phyloP scores from a whole-genome alignment of 1,140 invertebrate genomes.

The Cotesia chilonis region DNA sequence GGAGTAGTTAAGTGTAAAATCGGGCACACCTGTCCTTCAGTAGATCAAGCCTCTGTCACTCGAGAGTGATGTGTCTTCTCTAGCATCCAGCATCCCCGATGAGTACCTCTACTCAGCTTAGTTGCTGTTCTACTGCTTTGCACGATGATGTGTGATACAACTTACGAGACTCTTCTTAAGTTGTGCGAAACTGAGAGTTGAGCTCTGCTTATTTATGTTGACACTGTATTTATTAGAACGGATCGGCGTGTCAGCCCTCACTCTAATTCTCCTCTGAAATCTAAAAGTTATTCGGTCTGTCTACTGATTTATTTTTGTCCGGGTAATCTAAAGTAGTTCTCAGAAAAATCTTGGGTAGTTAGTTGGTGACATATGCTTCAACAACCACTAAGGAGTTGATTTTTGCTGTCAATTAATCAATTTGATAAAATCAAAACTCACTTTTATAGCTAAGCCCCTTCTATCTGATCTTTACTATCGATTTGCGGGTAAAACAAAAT shows the following conservation, averaged over 20 bases:
- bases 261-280: slow-evolving; percentile 20
- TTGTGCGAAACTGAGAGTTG: slow-evolving; percentile 29
- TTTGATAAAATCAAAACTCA: no score
- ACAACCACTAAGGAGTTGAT: no score
- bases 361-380: background rate
- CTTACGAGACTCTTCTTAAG: no score
- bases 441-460: no score
- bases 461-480: background rate
- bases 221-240: slow-evolving; percentile 67
- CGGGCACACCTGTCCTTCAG: slow-evolving; percentile 60
- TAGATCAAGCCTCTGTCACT: slow-evolving; percentile 63
- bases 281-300: slow-evolving; percentile 45
- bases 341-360: slow-evolving; percentile 14
- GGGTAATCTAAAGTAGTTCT: slow-evolving; percentile 1
- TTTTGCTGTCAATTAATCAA: no score
- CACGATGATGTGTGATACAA: slow-evolving; percentile 11
- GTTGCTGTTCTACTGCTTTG: slow-evolving; percentile 1
- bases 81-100: slow-evolving; percentile 34
- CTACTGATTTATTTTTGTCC: slow-evolving; percentile 40
- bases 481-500: background rate
- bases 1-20: slow-evolving; percentile 37
- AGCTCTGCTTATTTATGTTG: slow-evolving; percentile 63
- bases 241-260: slow-evolving; percentile 60
- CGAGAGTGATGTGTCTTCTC: slow-evolving; percentile 47
- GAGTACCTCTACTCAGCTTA: background rate